Percentiles rank a stretch among this genome's conserved stretches.
phyloP scores from a whole-genome alignment of 2,888 invertebrate species.

The Eurytoma californica region DNA sequence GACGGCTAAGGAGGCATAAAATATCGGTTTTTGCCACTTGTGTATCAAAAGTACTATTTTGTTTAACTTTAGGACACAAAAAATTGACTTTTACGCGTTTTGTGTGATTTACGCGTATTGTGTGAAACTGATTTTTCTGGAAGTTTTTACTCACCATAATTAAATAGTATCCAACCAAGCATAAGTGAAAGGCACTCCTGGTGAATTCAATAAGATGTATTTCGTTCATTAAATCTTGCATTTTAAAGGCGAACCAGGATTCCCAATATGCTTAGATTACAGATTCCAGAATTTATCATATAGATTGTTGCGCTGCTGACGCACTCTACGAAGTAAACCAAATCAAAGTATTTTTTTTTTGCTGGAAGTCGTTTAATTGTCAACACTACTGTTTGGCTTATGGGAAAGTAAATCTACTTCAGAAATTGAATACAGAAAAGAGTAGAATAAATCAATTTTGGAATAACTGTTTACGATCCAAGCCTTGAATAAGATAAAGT shows the following conservation, averaged over 20 bases:
- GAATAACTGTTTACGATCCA: too few relatives aligned
- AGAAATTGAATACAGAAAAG: too few relatives aligned
- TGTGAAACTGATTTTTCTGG: not conserved
- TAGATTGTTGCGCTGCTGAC: conserved; percentile 60
- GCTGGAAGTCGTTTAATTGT: conserved; percentile 26
- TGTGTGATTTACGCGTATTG: too few relatives aligned
- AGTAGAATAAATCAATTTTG: too few relatives aligned
- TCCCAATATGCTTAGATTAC: conserved; percentile 59
- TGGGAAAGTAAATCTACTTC: too few relatives aligned
- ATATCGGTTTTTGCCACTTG: too few relatives aligned
- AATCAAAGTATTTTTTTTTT: conserved; percentile 61
- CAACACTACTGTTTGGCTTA: too few relatives aligned
- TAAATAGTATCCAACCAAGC: conserved; percentile 59
- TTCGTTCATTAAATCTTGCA: conserved; percentile 44
- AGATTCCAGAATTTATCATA: conserved; percentile 57
- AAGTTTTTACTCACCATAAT: conserved; percentile 50
- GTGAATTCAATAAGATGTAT: conserved; percentile 59
- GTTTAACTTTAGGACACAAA: too few relatives aligned
- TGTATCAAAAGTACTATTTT: too few relatives aligned
- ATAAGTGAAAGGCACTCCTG: conserved; percentile 58
- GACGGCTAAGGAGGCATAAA: too few relatives aligned
- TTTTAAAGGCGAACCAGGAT: conserved; percentile 9
- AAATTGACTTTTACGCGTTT: too few relatives aligned
- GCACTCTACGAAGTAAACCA: conserved; percentile 60
- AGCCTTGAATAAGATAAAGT: too few relatives aligned